Percentiles rank a stretch among this genome's conserved stretches.
These are phyloP conservation scores for Trypoxylus dichotomus DNA, from an alignment of 1,140 invertebrate genomes.

Conservation along the genomic window DNA sequence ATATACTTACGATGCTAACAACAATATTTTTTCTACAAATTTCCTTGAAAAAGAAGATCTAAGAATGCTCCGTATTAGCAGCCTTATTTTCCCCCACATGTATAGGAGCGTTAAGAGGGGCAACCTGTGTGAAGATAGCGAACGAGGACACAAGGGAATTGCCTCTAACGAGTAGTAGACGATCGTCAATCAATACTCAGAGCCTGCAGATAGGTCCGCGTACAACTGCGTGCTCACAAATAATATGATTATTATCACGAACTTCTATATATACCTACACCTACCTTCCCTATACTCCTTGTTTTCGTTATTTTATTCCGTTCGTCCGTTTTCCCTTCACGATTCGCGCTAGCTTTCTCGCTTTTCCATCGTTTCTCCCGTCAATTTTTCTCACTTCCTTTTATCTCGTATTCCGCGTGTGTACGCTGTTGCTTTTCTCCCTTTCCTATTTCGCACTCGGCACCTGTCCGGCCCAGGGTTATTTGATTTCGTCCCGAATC, in stretches of 20 bases:
- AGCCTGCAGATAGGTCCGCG: constrained; percentile 30
- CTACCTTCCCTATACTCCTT: not conserved
- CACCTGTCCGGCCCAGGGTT: constrained; percentile 14
- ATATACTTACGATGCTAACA: no score
- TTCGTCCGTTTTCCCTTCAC: not conserved
- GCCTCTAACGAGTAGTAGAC: constrained; percentile 40
- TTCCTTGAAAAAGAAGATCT: not conserved
- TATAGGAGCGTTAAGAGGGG: constrained; percentile 35
- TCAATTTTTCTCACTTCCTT: not conserved
- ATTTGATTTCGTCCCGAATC: constrained; percentile 21
- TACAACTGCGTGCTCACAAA: constrained; percentile 39
- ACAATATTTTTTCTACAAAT: not conserved
- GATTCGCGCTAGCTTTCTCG: not conserved
- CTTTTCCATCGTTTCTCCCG: not conserved
- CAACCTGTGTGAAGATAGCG: constrained; percentile 38
- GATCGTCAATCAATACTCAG: constrained; percentile 43
- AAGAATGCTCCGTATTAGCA: not conserved
- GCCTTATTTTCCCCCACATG: not conserved
- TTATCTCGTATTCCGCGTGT: not conserved
- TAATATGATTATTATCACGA: constrained; percentile 41
- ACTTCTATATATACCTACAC: constrained; percentile 16
- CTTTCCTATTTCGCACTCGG: constrained; percentile 15
- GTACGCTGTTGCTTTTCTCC: constrained; percentile 20
- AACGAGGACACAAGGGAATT: constrained; percentile 38
- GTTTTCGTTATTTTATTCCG: constrained; percentile 6